These are phyloP conservation scores for Meloidogyne floridensis DNA, from an alignment of 1,140 invertebrate genomes.

Conservation along the genomic window DNA sequence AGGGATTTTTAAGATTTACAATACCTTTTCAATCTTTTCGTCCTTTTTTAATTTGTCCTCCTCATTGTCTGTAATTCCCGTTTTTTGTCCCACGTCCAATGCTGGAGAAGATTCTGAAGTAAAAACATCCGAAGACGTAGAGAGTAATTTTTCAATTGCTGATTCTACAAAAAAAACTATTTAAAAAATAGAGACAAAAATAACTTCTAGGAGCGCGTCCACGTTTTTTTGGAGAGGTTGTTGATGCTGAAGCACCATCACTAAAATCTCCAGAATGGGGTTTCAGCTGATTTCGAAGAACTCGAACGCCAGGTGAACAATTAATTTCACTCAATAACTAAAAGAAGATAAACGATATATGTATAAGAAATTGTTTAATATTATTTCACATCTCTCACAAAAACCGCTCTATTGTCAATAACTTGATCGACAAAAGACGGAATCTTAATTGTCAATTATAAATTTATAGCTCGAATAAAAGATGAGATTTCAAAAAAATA, in stretches of 20 bases:
- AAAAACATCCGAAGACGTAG: background rate
- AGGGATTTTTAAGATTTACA: too few species aligned
- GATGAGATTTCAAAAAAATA: too few species aligned
- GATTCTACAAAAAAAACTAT: background rate
- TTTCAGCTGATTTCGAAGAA: conserved; percentile 33
- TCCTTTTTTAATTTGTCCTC: background rate
- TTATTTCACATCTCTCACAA: too few species aligned
- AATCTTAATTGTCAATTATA: too few species aligned
- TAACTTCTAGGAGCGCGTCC: background rate
- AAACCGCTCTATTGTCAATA: too few species aligned
- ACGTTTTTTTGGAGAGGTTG: background rate
- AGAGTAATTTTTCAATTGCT: background rate
- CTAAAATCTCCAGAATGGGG: background rate
- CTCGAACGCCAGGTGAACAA: conserved; percentile 29
- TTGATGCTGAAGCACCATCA: background rate
- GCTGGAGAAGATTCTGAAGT: conserved; percentile 11
- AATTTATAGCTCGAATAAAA: too few species aligned
- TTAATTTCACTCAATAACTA: conserved; percentile 34
- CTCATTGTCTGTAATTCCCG: background rate
- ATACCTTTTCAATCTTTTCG: background rate
- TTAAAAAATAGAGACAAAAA: background rate
- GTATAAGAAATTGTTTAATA: background rate
- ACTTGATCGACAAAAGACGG: too few species aligned
- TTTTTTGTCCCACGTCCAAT: background rate
- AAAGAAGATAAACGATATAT: background rate